These are phyloP conservation scores for Zaprionus bogoriensis DNA, from an alignment of 2,888 invertebrate genomes.

Conservation along the genomic window DNA sequence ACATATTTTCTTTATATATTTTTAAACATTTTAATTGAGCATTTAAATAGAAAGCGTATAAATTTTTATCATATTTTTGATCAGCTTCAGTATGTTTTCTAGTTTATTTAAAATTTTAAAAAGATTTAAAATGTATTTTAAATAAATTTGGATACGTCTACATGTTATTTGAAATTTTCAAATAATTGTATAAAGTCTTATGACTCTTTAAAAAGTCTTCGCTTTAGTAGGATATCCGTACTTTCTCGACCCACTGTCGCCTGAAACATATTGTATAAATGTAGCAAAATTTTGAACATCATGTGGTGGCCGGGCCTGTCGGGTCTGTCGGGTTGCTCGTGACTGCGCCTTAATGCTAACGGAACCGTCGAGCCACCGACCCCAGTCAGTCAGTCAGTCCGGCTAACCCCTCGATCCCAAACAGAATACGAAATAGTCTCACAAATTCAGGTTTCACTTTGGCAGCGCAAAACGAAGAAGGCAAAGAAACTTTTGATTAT, in stretches of 20 bases:
- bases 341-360: constrained; percentile 32
- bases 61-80: too few relatives aligned
- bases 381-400: constrained; percentile 4
- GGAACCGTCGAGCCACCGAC: constrained; percentile 16
- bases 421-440: constrained; percentile 30
- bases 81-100: too few relatives aligned
- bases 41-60: too few relatives aligned
- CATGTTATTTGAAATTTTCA: too few relatives aligned
- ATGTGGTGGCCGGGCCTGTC: constrained; percentile 64
- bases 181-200: too few relatives aligned
- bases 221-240: neutral
- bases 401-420: constrained; percentile 28
- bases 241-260: constrained; percentile 44
- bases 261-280: constrained; percentile 68
- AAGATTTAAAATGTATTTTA: too few relatives aligned
- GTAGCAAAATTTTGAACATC: constrained; percentile 76
- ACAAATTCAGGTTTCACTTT: constrained; percentile 65
- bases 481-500: constrained; percentile 65
- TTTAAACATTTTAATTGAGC: too few relatives aligned
- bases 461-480: constrained; percentile 18
- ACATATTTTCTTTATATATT: too few relatives aligned
- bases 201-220: too few relatives aligned
- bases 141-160: too few relatives aligned
- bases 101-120: too few relatives aligned
- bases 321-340: constrained; percentile 3